Percentiles rank a stretch among this genome's conserved stretches.
These are phyloP conservation scores for Venustaconcha ellipsiformis DNA, from an alignment of 1,140 invertebrate genomes.

Conservation along the genomic window DNA sequence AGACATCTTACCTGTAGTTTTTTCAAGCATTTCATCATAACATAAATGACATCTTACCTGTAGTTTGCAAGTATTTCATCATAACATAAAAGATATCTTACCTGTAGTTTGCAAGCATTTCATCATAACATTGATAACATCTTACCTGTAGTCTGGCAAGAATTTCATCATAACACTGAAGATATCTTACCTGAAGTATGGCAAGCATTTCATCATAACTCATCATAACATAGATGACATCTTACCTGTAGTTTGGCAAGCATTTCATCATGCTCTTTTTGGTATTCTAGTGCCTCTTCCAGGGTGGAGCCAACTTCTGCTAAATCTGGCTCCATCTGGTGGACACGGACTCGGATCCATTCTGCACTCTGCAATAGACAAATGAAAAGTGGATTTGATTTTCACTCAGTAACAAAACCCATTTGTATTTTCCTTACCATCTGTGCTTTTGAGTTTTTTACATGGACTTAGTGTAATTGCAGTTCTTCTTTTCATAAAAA, in stretches of 20 bases:
- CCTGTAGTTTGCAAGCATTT: too few species aligned
- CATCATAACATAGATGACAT: background rate
- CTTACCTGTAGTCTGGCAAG: conserved; percentile 85
- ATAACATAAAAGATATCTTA: conserved; percentile 37
- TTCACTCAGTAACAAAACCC: too few species aligned
- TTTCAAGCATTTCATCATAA: background rate
- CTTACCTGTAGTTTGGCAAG: conserved; percentile 85
- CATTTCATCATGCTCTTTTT: conserved; percentile 85
- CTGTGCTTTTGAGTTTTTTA: too few species aligned
- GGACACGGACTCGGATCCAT: conserved; percentile 85
- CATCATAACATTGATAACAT: background rate
- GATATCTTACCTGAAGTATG: conserved; percentile 35
- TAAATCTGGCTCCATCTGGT: conserved; percentile 87
- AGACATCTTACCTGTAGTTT: too few species aligned
- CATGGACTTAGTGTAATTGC: too few species aligned
- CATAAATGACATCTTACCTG: conserved; percentile 36
- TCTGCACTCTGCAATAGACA: conserved; percentile 80
- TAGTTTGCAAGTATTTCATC: too few species aligned
- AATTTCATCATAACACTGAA: conserved; percentile 78
- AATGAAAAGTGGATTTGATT: background rate
- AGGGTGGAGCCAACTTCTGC: conserved; percentile 83
- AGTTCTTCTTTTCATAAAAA: too few species aligned
- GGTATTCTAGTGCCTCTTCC: conserved; percentile 81
- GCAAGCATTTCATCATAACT: too few species aligned
- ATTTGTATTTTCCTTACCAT: too few species aligned